Evolutionary conservation across 2,113 vertebrate species (phyloP).

Genomic region (Tragelaphus scriptus): DNA sequence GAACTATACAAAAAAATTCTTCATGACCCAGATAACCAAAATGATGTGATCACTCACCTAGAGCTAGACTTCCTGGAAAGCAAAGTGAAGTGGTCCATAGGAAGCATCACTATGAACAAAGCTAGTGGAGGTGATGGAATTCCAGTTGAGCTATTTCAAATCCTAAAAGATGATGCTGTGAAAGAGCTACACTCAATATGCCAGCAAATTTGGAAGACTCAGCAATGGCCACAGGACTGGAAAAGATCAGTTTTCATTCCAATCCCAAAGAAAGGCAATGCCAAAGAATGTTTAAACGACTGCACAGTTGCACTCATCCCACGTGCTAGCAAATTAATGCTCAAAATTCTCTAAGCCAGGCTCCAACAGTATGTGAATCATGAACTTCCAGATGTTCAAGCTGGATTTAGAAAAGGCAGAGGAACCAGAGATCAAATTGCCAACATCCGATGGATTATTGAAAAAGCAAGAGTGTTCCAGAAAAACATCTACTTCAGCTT

Average conservation of each 20-base stretch:
- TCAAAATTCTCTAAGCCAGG: not conserved
- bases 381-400: not conserved
- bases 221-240: not conserved
- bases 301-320: not conserved
- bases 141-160: not conserved
- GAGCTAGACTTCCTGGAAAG: not conserved
- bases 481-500: not conserved
- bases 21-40: not conserved
- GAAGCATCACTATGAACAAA: not conserved
- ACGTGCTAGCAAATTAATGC: not conserved
- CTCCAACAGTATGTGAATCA: accelerated
- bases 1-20: not conserved
- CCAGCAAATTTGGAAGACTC: not conserved
- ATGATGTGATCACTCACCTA: not conserved
- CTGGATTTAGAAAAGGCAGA: not conserved
- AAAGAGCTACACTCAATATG: not conserved
- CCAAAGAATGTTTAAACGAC: not conserved
- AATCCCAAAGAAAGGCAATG: not conserved
- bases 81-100: not conserved
- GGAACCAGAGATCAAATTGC: not conserved
- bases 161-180: not conserved
- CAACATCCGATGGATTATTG: not conserved
- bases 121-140: not conserved
- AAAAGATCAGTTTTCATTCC: not conserved
- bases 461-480: not conserved